Conservation (phyloP, 2,113 vertebrate genomes). For the Stomatorhinus ivindoensis region DNA sequence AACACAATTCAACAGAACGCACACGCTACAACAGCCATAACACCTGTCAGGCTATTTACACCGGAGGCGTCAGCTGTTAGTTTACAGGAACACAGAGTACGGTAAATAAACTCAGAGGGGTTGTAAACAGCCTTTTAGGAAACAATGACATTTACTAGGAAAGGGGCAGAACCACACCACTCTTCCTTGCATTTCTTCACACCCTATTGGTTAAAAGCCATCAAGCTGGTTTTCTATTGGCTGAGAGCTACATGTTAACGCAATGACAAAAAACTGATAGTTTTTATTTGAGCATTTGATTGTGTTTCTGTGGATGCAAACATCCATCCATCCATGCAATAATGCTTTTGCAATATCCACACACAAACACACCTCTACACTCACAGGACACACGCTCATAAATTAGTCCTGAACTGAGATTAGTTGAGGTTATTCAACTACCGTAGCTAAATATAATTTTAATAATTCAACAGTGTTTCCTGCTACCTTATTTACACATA, state of each 20-base stretch:
- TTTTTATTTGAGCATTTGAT: neutral
- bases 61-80: neutral
- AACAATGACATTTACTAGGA: neutral
- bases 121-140: neutral
- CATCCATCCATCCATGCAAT: neutral
- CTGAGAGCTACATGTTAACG: neutral
- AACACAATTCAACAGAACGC: neutral
- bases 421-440: neutral
- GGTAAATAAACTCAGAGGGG: neutral
- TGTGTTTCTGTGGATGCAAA: neutral
- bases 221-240: neutral
- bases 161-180: neutral
- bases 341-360: neutral
- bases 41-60: neutral
- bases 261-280: neutral
- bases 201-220: neutral
- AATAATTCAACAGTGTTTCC: neutral
- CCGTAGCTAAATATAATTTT: neutral
- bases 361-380: neutral
- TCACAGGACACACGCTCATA: neutral
- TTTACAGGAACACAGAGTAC: neutral
- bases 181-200: neutral
- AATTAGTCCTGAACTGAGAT: neutral
- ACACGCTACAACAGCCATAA: neutral
- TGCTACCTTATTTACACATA: neutral